Conservation (phyloP, 2,113 vertebrate species). For the Lamprotornis superbus region DNA sequence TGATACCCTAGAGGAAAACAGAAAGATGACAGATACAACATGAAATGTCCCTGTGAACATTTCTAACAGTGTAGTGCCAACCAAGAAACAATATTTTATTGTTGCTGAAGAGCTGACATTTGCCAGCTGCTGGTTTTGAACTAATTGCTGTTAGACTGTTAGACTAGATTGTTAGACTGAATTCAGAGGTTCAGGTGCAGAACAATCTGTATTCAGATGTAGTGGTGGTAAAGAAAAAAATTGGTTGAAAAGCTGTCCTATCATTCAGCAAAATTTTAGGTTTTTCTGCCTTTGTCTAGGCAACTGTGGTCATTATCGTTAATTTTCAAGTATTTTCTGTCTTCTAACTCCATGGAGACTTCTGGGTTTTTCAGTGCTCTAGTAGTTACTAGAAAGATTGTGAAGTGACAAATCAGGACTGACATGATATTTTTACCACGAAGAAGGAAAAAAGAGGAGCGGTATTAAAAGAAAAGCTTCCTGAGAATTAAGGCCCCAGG, state of each 20-base stretch:
- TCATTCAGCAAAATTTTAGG: not conserved
- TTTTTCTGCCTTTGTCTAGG: not conserved
- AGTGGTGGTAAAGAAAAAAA: not conserved
- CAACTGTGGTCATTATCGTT: not conserved
- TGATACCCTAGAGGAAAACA: not conserved
- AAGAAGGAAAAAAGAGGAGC: not conserved
- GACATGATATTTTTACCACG: not conserved
- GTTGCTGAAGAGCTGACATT: not conserved
- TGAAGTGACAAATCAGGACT: not conserved
- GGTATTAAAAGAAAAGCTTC: not conserved
- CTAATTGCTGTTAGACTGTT: not conserved
- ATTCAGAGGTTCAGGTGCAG: not conserved
- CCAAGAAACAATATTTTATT: not conserved
- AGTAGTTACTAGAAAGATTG: not conserved
- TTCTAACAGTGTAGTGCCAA: not conserved
- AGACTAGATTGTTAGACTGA: not conserved
- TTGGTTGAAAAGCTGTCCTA: not conserved
- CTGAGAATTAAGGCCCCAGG: not conserved
- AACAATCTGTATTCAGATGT: not conserved
- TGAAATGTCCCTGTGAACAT: not conserved
- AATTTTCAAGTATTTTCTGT: not conserved
- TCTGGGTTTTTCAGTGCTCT: not conserved
- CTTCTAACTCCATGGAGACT: not conserved
- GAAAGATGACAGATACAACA: not conserved
- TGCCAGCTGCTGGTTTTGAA: not conserved